A percentile compares a stretch with the other conserved stretches of the same genome.
These are phyloP conservation scores for Oophaga pumilio DNA, from an alignment of 2,113 vertebrate genomes.

Conservation along the genomic window DNA sequence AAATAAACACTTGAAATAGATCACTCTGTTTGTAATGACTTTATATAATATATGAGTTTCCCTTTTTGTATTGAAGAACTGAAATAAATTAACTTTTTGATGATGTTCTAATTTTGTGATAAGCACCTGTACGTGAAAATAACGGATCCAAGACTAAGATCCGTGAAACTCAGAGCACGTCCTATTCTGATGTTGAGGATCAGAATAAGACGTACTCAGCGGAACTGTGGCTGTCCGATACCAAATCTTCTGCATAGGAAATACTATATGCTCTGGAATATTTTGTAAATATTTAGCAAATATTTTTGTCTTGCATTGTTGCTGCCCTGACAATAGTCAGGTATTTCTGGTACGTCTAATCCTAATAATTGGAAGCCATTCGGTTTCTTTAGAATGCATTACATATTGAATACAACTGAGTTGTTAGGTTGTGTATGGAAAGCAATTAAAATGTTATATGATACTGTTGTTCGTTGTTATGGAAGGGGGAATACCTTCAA, in stretches of 20 bases:
- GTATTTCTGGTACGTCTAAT: constrained; percentile 1
- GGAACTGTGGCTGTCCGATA: no score
- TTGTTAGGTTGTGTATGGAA: neutral
- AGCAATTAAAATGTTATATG: constrained; percentile 10
- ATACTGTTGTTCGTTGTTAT: constrained; percentile 15
- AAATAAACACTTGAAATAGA: no score
- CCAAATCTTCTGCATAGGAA: neutral
- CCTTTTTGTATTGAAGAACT: no score
- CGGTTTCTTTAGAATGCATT: neutral
- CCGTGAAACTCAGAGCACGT: no score
- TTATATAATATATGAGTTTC: no score
- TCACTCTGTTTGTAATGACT: no score
- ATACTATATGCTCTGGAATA: neutral
- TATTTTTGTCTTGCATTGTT: neutral
- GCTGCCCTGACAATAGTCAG: neutral
- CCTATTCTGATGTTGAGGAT: no score
- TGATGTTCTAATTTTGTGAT: no score
- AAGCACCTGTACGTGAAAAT: no score
- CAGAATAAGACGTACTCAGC: no score
- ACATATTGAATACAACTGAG: neutral
- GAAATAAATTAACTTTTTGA: no score
- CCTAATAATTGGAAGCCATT: neutral
- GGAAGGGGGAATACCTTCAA: neutral
- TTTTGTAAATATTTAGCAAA: neutral
- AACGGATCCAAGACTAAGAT: no score